Percentiles rank a stretch among this genome's conserved stretches.
These are phyloP conservation scores for Crotalus horridus DNA, from an alignment of 2,113 vertebrate species.

Conservation along the genomic window DNA sequence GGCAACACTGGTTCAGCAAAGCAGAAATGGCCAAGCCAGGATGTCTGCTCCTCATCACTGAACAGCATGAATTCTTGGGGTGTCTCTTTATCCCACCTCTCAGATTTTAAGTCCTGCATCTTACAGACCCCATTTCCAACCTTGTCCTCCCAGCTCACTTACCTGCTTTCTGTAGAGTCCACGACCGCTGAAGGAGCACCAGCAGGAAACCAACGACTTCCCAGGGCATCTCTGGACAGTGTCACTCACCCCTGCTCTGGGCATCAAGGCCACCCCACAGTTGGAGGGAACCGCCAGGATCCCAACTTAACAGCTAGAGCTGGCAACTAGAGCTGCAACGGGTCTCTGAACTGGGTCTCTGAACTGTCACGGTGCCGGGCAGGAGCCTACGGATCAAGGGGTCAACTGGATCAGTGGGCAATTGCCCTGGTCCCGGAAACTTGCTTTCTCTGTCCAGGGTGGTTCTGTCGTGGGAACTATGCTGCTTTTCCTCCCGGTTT, in stretches of 20 bases:
- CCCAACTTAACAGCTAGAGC: background rate
- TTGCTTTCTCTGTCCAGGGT: background rate
- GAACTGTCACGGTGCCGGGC: background rate
- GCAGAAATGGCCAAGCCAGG: background rate
- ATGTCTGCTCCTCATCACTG: background rate
- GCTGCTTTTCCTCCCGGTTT: background rate
- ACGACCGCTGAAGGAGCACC: background rate
- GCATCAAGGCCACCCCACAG: slow-evolving; percentile 11
- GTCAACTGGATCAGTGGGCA: background rate
- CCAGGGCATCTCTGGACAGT: slow-evolving; percentile 27
- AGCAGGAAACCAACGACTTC: slow-evolving; percentile 9
- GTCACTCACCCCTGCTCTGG: slow-evolving; percentile 5
- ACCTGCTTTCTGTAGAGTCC: slow-evolving; percentile 25
- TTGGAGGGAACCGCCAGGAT: background rate
- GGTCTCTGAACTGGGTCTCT: background rate
- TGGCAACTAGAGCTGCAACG: background rate
- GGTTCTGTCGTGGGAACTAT: background rate
- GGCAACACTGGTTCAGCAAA: background rate
- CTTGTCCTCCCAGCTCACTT: background rate
- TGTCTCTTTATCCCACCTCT: background rate
- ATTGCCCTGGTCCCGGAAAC: background rate
- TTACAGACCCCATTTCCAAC: too few relatives aligned
- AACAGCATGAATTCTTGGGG: background rate
- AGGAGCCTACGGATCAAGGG: background rate
- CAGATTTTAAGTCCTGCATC: background rate